Evolutionary conservation across 2,797 vertebrate genomes (phyloP).

Genomic region (Pelochelys cantorii): DNA sequence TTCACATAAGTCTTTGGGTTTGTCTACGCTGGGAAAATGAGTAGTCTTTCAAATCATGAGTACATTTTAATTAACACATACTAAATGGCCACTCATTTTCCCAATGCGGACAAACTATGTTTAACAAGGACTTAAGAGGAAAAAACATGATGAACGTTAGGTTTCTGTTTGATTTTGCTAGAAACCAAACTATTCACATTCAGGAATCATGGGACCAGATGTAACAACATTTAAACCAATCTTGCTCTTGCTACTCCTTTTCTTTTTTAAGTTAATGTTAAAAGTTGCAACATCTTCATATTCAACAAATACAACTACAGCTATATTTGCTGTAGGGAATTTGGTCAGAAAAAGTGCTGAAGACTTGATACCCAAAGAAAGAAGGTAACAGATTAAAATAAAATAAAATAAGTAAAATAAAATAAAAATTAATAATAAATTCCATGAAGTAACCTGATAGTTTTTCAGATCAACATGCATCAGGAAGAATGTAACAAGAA

Average conservation of each 20-base stretch:
- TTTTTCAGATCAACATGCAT: slow-evolving; percentile 51
- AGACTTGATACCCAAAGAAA: neutral
- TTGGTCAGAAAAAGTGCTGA: neutral
- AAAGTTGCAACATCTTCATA: neutral
- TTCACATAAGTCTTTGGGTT: neutral
- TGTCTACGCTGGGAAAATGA: neutral
- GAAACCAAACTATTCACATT: neutral
- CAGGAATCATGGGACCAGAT: neutral
- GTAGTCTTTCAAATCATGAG: neutral
- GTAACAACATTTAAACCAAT: neutral
- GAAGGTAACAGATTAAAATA: neutral
- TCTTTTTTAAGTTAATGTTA: neutral
- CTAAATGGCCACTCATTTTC: slow-evolving; percentile 14
- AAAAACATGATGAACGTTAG: slow-evolving; percentile 20
- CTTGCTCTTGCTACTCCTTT: neutral
- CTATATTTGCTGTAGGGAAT: neutral
- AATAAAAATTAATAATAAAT: neutral
- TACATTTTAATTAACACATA: slow-evolving; percentile 5
- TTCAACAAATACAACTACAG: neutral
- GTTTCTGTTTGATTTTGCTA: neutral
- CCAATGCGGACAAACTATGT: slow-evolving; percentile 23
- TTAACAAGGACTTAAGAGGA: slow-evolving; percentile 20
- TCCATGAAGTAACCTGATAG: slow-evolving; percentile 18
- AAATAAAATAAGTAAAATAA: neutral
- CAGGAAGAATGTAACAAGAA: slow-evolving; percentile 40